Conservation (phyloP, 1,140 invertebrate genomes). For the Zaprionus tsacasi region DNA sequence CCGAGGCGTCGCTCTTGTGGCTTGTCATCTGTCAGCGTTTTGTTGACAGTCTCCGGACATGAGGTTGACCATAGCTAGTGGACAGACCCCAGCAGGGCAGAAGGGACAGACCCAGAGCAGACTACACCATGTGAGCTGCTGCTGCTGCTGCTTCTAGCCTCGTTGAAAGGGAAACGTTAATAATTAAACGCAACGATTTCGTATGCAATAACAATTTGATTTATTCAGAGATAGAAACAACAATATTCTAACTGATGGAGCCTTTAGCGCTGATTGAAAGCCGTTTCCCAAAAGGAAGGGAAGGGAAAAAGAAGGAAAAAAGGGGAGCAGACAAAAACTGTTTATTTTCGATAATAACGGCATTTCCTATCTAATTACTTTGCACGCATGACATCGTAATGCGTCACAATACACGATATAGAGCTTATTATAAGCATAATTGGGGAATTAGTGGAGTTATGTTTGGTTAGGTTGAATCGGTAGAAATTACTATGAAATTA, state of each 20-base stretch:
- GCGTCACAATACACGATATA: neutral
- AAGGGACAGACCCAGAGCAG: neutral
- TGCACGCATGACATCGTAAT: neutral
- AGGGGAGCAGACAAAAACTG: neutral
- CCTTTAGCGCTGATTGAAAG: conserved; percentile 25
- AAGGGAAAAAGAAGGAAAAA: too few species aligned
- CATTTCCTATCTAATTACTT: conserved; percentile 17
- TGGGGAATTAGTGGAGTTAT: neutral
- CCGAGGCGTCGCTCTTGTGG: conserved; percentile 52
- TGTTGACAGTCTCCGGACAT: conserved; percentile 58
- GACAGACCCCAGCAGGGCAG: neutral
- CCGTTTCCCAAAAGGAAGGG: neutral
- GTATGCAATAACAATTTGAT: conserved; percentile 73
- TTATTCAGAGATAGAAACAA: conserved; percentile 53
- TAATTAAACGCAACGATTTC: conserved; percentile 61
- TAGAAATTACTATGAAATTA: neutral
- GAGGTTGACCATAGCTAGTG: conserved; percentile 43
- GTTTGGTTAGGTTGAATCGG: neutral
- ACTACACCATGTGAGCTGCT: neutral
- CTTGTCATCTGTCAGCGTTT: conserved; percentile 75
- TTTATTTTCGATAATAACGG: neutral
- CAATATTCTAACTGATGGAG: conserved; percentile 14
- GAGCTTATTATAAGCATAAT: neutral
- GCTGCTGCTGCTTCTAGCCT: neutral
- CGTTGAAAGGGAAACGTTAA: conserved; percentile 53